phyloP scores from a whole-genome alignment of 2,113 vertebrate species.

The Gorsachius goisagi region DNA sequence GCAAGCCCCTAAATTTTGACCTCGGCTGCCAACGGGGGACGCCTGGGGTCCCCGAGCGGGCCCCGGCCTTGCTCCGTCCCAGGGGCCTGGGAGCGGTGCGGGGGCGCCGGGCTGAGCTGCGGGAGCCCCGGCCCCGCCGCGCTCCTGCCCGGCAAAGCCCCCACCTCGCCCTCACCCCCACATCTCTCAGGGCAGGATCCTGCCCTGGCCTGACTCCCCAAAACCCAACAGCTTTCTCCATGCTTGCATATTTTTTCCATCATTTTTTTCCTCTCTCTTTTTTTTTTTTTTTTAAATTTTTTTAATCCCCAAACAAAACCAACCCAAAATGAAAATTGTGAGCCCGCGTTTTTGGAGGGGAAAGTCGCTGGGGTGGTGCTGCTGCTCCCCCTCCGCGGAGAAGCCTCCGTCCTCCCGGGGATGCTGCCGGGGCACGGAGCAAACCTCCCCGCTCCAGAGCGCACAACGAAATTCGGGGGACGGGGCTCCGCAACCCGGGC shows the following conservation, averaged over 20 bases:
- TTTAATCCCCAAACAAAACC: background rate
- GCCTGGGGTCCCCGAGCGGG: background rate
- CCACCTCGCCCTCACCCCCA: background rate
- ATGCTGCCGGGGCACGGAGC: background rate
- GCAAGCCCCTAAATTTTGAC: background rate
- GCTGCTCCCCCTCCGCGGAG: background rate
- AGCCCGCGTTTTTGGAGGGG: background rate
- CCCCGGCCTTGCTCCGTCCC: background rate
- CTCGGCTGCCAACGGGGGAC: background rate
- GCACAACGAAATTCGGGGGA: background rate
- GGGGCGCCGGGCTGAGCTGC: background rate
- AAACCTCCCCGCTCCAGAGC: background rate
- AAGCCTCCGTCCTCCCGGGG: background rate
- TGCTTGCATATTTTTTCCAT: accelerated
- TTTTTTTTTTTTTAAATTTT: accelerated
- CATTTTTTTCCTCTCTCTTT: accelerated
- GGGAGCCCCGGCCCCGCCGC: background rate
- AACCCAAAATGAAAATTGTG: background rate
- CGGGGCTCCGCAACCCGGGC: background rate
- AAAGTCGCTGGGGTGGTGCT: background rate
- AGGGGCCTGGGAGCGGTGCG: background rate
- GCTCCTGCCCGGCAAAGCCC: background rate
- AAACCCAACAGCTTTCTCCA: background rate
- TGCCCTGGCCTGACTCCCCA: background rate
- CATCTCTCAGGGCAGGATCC: background rate